Evolutionary conservation across 2,797 vertebrate genomes (phyloP).

Genomic region (Dicrostonyx torquatus): DNA sequence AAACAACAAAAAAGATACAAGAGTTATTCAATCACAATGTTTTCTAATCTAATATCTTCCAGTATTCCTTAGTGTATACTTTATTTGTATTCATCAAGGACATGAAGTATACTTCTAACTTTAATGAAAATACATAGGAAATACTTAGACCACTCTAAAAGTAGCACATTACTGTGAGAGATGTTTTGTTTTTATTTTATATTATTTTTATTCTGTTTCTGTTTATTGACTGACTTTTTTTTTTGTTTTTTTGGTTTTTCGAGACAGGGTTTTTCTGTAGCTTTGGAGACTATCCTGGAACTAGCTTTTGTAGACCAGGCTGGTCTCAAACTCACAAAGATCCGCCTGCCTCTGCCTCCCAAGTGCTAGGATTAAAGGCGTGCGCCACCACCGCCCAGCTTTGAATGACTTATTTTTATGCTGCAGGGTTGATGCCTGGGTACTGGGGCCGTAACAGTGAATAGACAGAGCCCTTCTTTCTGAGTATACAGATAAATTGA

Average conservation of each 20-base stretch:
- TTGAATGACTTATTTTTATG: not conserved
- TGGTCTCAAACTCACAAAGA: too few relatives aligned
- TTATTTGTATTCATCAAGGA: conserved; percentile 46
- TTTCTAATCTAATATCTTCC: conserved; percentile 20
- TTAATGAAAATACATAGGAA: conserved; percentile 47
- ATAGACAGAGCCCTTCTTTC: conserved; percentile 67
- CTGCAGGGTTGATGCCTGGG: conserved; percentile 3
- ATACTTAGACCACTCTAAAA: conserved; percentile 33
- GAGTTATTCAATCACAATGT: conserved; percentile 39
- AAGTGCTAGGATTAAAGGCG: too few relatives aligned
- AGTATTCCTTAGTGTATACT: not conserved
- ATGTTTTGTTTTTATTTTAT: conserved; percentile 9
- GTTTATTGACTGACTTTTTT: not conserved
- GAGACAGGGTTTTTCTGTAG: too few relatives aligned
- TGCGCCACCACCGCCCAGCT: too few relatives aligned
- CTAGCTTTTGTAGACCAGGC: too few relatives aligned
- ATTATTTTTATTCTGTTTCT: conserved; percentile 37
- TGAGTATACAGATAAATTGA: conserved; percentile 54
- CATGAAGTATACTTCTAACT: conserved; percentile 33
- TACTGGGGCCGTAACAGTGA: conserved; percentile 27
- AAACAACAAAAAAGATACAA: conserved; percentile 46
- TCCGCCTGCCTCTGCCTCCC: too few relatives aligned
- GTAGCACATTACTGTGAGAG: not conserved
- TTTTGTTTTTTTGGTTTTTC: too few relatives aligned
- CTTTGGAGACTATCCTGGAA: too few relatives aligned